phyloP scores from a whole-genome alignment of 2,888 invertebrate species.

The Sicus ferrugineus region DNA sequence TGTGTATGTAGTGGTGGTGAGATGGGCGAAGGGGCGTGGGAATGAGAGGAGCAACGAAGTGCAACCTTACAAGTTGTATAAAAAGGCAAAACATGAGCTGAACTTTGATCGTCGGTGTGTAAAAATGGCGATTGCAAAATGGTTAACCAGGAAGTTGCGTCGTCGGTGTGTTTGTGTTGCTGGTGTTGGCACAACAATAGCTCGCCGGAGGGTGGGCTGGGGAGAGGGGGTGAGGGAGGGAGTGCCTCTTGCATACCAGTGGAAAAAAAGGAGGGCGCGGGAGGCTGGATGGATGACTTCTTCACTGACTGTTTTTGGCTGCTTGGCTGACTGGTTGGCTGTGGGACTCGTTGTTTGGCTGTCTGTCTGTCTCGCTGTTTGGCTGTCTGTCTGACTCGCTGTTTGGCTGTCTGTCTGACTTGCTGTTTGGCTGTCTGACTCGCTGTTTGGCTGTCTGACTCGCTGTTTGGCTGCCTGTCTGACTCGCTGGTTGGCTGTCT shows the following conservation, averaged over 20 bases:
- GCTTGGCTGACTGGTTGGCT: background rate
- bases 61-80: background rate
- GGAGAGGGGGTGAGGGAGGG: background rate
- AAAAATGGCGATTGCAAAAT: constrained; percentile 16
- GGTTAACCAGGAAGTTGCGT: constrained; percentile 15
- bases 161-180: background rate
- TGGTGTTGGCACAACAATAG: background rate
- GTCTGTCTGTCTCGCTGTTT: background rate
- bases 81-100: background rate
- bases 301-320: background rate
- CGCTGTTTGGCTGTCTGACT: no score
- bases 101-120: constrained; percentile 19
- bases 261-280: background rate
- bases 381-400: background rate
- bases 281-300: background rate
- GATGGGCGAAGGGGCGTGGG: background rate
- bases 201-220: no score
- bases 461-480: background rate
- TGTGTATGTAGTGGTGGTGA: background rate
- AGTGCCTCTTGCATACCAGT: background rate
- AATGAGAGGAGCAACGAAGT: background rate
- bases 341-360: background rate
- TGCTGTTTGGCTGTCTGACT: no score
- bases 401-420: background rate
- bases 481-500: no score